Base-by-base conservation (phyloP, 2,888 invertebrate genomes). In the Meliscaeva auricollis region DNA sequence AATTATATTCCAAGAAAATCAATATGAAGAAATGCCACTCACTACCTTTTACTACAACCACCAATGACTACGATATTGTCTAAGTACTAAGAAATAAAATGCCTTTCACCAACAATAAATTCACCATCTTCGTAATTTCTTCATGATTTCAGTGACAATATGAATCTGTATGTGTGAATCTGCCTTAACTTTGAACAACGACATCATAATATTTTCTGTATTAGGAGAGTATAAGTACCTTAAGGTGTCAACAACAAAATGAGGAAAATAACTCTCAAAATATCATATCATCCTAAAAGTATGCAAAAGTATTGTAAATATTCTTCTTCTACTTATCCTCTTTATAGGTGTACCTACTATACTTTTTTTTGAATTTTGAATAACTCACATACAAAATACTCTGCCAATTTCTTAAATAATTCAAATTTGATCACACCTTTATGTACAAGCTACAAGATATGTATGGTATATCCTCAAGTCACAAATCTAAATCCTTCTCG, bases 391-490 rank as follows among this genome's bases (percentile, higher is more conserved):
- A 30, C n/a, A 32, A 30, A 54, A 38, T 38, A 38, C 13, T 38
- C 38, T 38, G 38, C 38, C 9, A 26, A 54, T 30, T 54, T 8
- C 30, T 15, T 54, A 54, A 50, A 54, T 54, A 54, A 54, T 54
- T 30, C 30, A 54, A 26, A 54, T 30, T 54, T 54, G 54, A 30
- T 54, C 30, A 30, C 54, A 54, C 54, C n/a, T 32, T 54, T 46
- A 17, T 17, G 4, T n/a, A n/a, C 17, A n/a, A n/a, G n/a, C 17
- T 54, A 15, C 26, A 1, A 15, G 1, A 1, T 13, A 5, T 9
- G 17, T 46, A 54, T 30, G 4, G n/a, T 15, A 17, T 9, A 13
- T 38, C 38, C 38, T 13, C 38, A 15, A 32, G n/a, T 15, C 9
- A 30, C 30, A 32, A 15, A 6, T 38, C 30, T 54, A 54, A 54